Percentiles rank a stretch among this genome's conserved stretches.
Conservation (phyloP, 1,140 invertebrate species). For the Zeugodacus cucurbitae region DNA sequence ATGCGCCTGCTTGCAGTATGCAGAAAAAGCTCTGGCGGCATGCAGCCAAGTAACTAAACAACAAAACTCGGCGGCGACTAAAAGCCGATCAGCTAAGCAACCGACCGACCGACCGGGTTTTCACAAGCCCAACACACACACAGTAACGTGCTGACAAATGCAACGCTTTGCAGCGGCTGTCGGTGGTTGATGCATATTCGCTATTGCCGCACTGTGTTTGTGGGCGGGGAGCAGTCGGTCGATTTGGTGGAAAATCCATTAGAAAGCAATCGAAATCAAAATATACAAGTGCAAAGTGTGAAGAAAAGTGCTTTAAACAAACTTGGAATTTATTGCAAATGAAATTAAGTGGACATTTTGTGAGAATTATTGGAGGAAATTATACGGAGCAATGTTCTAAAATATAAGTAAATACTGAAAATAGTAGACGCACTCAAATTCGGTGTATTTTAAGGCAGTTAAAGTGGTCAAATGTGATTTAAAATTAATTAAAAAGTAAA, state of each 20-base stretch:
- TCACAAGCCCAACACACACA: neutral
- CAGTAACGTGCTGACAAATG: neutral
- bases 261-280: constrained; percentile 1
- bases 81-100: constrained; percentile 31
- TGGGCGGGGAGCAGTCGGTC: constrained; percentile 19
- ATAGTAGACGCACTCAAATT: neutral
- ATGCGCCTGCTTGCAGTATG: neutral
- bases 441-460: neutral
- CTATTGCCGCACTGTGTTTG: constrained; percentile 19
- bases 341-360: neutral
- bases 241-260: constrained; percentile 33
- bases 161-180: constrained; percentile 6
- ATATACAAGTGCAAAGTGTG: neutral
- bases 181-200: constrained; percentile 4
- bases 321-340: too few relatives aligned
- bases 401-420: neutral
- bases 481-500: neutral
- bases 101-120: constrained; percentile 26
- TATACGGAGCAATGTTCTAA: neutral
- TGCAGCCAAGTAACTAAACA: constrained; percentile 24
- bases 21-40: constrained; percentile 26
- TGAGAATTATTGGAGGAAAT: neutral
- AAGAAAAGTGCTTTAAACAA: neutral
- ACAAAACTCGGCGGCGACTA: constrained; percentile 3
- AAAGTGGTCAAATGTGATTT: neutral